These are phyloP conservation scores for Apomyelois bistriatella DNA, from an alignment of 2,888 invertebrate species.

Conservation along the genomic window DNA sequence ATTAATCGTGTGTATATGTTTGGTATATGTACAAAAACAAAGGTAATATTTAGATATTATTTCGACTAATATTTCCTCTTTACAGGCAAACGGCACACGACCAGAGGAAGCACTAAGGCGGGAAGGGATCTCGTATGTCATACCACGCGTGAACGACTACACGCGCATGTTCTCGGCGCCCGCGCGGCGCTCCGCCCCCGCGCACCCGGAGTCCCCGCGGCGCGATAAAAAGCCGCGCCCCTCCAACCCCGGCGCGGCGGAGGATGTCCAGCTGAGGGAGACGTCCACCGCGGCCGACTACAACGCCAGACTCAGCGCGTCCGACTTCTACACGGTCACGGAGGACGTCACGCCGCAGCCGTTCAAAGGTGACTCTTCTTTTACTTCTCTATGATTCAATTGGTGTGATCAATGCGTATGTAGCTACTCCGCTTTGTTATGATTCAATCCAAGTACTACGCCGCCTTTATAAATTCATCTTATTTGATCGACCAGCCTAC, in stretches of 20 bases:
- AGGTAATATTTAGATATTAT: too few relatives aligned
- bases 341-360: constrained; percentile 74
- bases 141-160: constrained; percentile 79
- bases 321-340: constrained; percentile 71
- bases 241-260: constrained; percentile 26
- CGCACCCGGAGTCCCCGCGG: constrained; percentile 66
- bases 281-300: constrained; percentile 34
- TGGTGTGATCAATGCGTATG: not conserved
- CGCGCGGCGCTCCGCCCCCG: constrained; percentile 61
- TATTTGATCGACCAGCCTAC: too few relatives aligned
- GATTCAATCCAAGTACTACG: not conserved
- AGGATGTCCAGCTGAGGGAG: constrained; percentile 52
- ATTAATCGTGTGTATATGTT: too few relatives aligned
- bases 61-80: too few relatives aligned
- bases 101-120: constrained; percentile 60
- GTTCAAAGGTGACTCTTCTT: constrained; percentile 61
- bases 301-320: constrained; percentile 64
- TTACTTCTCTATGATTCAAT: constrained; percentile 2
- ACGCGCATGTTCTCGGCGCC: constrained; percentile 75
- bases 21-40: too few relatives aligned
- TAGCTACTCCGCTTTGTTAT: not conserved
- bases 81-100: constrained; percentile 33
- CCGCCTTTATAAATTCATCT: too few relatives aligned
- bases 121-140: constrained; percentile 79
- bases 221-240: constrained; percentile 70